Conservation (phyloP, 2,113 vertebrate species). For the Spizaetus ornatus region DNA sequence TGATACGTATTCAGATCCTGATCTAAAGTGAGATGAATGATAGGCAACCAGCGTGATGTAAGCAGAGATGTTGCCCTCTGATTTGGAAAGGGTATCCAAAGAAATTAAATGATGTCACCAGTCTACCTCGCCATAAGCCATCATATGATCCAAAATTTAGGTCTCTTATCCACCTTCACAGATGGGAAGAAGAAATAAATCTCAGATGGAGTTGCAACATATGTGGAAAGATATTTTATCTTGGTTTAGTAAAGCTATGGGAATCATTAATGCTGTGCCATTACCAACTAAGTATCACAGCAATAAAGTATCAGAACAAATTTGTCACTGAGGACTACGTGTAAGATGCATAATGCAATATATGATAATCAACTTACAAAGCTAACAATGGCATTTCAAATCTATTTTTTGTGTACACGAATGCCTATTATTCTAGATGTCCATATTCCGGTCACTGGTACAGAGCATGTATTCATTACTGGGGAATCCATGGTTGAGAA, state of each 20-base stretch:
- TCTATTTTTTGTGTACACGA: not conserved
- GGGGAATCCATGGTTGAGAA: not conserved
- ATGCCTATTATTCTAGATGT: not conserved
- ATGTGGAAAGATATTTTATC: conserved; percentile 34
- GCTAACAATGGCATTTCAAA: conserved; percentile 9
- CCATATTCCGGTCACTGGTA: not conserved
- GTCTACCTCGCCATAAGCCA: not conserved
- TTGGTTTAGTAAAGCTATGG: conserved; percentile 42
- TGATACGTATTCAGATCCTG: not conserved
- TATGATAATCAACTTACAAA: conserved; percentile 18
- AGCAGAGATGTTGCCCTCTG: not conserved
- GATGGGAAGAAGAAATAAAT: conserved; percentile 48
- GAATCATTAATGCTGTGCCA: not conserved
- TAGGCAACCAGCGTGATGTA: not conserved
- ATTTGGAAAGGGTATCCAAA: conserved; percentile 3
- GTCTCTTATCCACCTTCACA: not conserved
- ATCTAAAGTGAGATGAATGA: not conserved
- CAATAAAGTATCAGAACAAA: not conserved
- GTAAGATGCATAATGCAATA: not conserved
- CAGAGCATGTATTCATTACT: not conserved
- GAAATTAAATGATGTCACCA: not conserved
- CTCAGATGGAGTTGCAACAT: not conserved
- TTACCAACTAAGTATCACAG: not conserved
- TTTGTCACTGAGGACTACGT: not conserved
- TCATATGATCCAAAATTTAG: not conserved